Conservation (phyloP, 2,888 invertebrate genomes). For the Marronus borbonicus region DNA sequence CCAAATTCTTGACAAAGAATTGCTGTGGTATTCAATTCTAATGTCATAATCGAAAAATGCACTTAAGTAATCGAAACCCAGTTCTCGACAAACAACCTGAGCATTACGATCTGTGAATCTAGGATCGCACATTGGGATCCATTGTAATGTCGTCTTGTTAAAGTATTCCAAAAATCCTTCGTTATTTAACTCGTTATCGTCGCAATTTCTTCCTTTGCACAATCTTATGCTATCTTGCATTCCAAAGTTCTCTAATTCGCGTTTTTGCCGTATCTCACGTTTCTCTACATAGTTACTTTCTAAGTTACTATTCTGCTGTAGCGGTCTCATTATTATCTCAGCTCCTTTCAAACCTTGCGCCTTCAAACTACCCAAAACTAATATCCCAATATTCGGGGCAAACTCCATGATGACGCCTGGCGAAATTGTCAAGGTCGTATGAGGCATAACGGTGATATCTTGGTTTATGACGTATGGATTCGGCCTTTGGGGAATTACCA, state of each 20-base stretch:
- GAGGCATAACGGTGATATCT: conserved; percentile 98
- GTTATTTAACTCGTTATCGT: conserved; percentile 73
- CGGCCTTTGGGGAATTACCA: conserved; percentile 76
- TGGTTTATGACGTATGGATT: conserved; percentile 86
- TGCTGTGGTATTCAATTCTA: conserved; percentile 91
- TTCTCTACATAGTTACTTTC: conserved; percentile 64
- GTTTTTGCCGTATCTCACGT: conserved; percentile 68
- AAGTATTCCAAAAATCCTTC: conserved; percentile 96
- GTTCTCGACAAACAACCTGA: conserved; percentile 94
- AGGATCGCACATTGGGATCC: conserved; percentile 97
- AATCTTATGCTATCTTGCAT: conserved; percentile 80
- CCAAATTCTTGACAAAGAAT: conserved; percentile 89
- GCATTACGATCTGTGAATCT: conserved; percentile 97
- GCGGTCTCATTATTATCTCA: conserved; percentile 86
- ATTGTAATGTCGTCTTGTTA: conserved; percentile 94
- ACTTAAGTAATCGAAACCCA: conserved; percentile 92
- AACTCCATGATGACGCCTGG: conserved; percentile 95
- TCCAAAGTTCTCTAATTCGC: conserved; percentile 74
- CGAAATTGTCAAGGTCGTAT: conserved; percentile 86
- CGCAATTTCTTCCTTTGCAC: conserved; percentile 84
- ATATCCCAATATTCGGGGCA: conserved; percentile 94
- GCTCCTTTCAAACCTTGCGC: conserved; percentile 85
- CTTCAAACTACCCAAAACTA: conserved; percentile 91
- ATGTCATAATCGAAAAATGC: conserved; percentile 90
- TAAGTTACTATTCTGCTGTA: conserved; percentile 66